Evolutionary conservation across 2,888 invertebrate species (phyloP).

Genomic region (Chromoteleia sp.): DNA sequence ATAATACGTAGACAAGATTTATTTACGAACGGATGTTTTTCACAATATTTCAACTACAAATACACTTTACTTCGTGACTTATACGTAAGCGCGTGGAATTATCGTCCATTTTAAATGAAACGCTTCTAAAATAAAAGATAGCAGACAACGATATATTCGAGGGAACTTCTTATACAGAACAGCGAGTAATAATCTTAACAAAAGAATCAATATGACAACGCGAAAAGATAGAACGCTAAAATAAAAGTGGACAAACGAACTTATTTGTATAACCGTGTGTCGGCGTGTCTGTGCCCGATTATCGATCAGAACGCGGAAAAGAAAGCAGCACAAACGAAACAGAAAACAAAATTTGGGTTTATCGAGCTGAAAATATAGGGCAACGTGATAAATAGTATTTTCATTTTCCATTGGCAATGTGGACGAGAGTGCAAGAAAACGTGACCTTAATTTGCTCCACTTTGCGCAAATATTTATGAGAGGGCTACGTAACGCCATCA

Average conservation of each 20-base stretch:
- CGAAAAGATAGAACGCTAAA: slow-evolving; percentile 40
- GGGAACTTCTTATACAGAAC: slow-evolving; percentile 27
- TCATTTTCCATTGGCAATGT: slow-evolving; percentile 66
- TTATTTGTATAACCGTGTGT: slow-evolving; percentile 46
- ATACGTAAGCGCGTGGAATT: slow-evolving; percentile 16
- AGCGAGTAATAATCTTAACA: slow-evolving; percentile 52
- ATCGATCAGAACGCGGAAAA: slow-evolving; percentile 46
- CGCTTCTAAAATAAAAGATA: slow-evolving; percentile 49
- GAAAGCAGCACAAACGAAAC: slow-evolving; percentile 54
- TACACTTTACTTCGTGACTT: slow-evolving; percentile 8
- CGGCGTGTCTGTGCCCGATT: slow-evolving; percentile 20
- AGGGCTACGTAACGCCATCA: slow-evolving; percentile 40
- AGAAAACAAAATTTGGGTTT: slow-evolving; percentile 69
- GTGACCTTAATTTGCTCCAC: slow-evolving; percentile 66
- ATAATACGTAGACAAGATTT: slow-evolving; percentile 45
- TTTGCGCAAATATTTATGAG: slow-evolving; percentile 57
- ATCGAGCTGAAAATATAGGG: slow-evolving; percentile 67
- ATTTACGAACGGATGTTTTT: slow-evolving; percentile 38
- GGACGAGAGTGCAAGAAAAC: slow-evolving; percentile 58
- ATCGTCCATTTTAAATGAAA: slow-evolving; percentile 43
- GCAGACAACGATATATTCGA: slow-evolving; percentile 18
- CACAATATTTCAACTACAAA: slow-evolving; percentile 41
- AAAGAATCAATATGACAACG: slow-evolving; percentile 44
- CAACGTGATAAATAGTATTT: slow-evolving; percentile 68
- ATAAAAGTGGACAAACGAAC: slow-evolving; percentile 51